Conservation (phyloP, 2,113 vertebrate genomes). For the Acrocephalus kingi region DNA sequence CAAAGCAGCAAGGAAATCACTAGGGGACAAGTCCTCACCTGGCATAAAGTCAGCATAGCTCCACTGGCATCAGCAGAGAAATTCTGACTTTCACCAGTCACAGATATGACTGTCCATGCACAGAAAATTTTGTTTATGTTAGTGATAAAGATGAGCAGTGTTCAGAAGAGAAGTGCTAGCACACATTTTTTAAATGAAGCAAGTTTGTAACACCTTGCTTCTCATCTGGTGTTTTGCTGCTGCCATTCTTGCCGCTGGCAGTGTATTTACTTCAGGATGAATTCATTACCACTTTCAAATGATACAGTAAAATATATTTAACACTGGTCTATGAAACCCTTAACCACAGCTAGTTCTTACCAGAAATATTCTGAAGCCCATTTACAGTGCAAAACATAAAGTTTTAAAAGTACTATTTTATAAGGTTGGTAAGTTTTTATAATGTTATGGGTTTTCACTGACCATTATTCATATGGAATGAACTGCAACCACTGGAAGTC, state of each 20-base stretch:
- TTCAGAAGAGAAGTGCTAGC: not conserved
- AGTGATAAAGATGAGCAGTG: not conserved
- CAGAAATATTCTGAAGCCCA: not conserved
- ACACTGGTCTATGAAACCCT: not conserved
- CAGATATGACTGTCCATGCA: not conserved
- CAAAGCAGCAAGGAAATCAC: not conserved
- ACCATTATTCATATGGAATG: not conserved
- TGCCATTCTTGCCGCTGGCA: not conserved
- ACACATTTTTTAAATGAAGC: not conserved
- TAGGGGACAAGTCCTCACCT: not conserved
- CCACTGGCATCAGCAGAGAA: not conserved
- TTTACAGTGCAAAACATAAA: not conserved
- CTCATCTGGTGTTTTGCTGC: not conserved
- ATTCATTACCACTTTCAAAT: not conserved
- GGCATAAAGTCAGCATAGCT: not conserved
- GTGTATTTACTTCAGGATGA: not conserved
- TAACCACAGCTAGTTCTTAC: not conserved
- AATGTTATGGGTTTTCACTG: not conserved
- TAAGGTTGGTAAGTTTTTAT: not conserved
- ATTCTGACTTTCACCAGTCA: not conserved
- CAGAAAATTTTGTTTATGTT: not conserved
- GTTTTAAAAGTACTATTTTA: not conserved
- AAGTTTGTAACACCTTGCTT: not conserved
- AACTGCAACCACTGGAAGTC: not conserved
- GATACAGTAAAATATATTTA: not conserved